Base-by-base conservation (phyloP, 2,888 invertebrate genomes). In the Neoascia interrupta region DNA sequence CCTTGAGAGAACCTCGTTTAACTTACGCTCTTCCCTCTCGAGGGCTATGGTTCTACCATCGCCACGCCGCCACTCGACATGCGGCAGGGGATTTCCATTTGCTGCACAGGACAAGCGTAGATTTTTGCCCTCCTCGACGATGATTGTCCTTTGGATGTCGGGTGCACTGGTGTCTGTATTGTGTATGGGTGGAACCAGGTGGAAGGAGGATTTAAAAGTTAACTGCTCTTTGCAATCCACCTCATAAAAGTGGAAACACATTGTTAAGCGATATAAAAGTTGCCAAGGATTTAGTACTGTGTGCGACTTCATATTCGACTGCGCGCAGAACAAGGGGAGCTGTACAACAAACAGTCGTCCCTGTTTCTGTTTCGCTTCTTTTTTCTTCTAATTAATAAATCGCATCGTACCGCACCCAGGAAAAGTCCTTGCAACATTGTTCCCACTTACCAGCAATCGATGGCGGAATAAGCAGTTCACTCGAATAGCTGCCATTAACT, bases 71-170 rank as follows among this genome's bases (percentile, higher is more conserved):
- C 97, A 97, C 83, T 94, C 94, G 26, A 96, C 92, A 6, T 91
- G 89, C 0, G 97, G 96, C 51, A 90, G 90, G 0, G 97, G 97
- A 36, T 91, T 91, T 1, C 97, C 97, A 81, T 92, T 92, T 0
- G 95, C 94, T 19, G 93, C 93, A 86, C 97, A 97, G 82, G 93
- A 92, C 84, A 97, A 90, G n/a, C 94, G 92, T 43, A 97, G 91
- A 51, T 95, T 94, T 70, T 94, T 94, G 0, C 94, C 93, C 88
- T 97, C 97, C 26, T 92, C 91, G 1, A 96, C 94, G 60, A 94
- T 91, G 51, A 95, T 91, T 5, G 93, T 90, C 15, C 91, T 90
- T 56, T 85, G 84, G 63, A 85, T 85, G 72, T 85, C 84, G 63
- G 86, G 85, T 3, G 83, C 79, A 72, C 82, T 90, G 3, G 84